A percentile compares a stretch with the other conserved stretches of the same genome.
These are phyloP conservation scores for Acanthurus leucopareius DNA, from an alignment of 2,797 vertebrate genomes.

Conservation along the genomic window DNA sequence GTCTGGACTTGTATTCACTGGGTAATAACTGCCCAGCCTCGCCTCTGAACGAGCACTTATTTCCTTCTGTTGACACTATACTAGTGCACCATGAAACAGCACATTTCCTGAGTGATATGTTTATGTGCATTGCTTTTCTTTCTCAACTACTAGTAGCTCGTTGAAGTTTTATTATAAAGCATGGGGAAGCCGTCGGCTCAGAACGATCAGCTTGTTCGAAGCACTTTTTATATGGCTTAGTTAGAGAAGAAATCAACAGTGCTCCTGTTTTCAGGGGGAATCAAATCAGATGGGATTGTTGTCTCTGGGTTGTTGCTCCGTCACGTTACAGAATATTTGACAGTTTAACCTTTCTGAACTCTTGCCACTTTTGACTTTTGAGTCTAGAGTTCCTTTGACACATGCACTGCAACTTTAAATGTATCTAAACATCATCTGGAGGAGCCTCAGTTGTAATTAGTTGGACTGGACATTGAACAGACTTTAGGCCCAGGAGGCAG, in stretches of 20 bases:
- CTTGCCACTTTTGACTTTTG: too few species aligned
- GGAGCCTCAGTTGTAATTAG: too few species aligned
- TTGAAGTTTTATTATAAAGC: not conserved
- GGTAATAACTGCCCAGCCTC: not conserved
- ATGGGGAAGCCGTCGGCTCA: not conserved
- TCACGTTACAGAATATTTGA: not conserved
- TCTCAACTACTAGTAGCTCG: not conserved
- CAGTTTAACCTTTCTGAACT: not conserved
- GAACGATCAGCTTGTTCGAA: not conserved
- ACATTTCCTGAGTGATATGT: slow-evolving; percentile 27
- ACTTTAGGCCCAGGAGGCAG: too few species aligned
- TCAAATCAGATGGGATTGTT: not conserved
- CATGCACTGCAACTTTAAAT: too few species aligned
- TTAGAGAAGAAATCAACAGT: not conserved
- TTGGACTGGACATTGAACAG: too few species aligned
- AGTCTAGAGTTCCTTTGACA: too few species aligned
- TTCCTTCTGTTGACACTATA: not conserved
- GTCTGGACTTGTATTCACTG: slow-evolving; percentile 1
- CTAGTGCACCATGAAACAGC: slow-evolving; percentile 4
- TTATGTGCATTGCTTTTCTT: slow-evolving; percentile 1
- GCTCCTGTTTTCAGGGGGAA: not conserved
- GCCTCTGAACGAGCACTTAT: too few species aligned
- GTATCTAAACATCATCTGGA: too few species aligned
- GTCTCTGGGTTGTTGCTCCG: too few species aligned
- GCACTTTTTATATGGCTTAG: not conserved